phyloP scores from a whole-genome alignment of 2,888 invertebrate genomes.

The Pardosa pseudoannulata region DNA sequence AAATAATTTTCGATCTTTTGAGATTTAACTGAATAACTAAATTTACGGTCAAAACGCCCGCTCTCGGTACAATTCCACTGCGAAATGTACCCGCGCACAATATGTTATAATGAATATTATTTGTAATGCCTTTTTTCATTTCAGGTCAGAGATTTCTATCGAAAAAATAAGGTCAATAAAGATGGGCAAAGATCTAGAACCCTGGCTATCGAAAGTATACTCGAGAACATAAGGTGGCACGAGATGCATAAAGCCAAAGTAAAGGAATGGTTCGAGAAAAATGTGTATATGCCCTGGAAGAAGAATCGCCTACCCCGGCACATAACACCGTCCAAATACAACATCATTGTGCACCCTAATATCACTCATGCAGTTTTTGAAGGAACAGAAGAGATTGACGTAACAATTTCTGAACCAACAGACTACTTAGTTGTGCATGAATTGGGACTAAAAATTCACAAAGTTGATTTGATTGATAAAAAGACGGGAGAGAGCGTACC shows the following conservation, averaged over 20 bases:
- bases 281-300: slow-evolving; percentile 62
- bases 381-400: slow-evolving; percentile 80
- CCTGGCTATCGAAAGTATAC: slow-evolving; percentile 86
- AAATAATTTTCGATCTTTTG: too few species aligned
- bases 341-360: slow-evolving; percentile 83
- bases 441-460: slow-evolving; percentile 81
- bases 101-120: too few species aligned
- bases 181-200: slow-evolving; percentile 86
- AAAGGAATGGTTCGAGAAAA: slow-evolving; percentile 81
- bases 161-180: slow-evolving; percentile 88
- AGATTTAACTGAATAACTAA: too few species aligned
- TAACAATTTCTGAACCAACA: slow-evolving; percentile 76
- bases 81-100: too few species aligned
- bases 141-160: slow-evolving; percentile 87
- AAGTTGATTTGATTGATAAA: slow-evolving; percentile 76
- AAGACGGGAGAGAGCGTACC: background rate
- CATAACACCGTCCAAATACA: slow-evolving; percentile 83
- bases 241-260: slow-evolving; percentile 81
- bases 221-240: slow-evolving; percentile 89
- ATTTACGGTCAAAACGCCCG: too few species aligned
- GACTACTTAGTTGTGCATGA: slow-evolving; percentile 81
- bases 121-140: slow-evolving; percentile 71
- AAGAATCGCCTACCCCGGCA: slow-evolving; percentile 81
- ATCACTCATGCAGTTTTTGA: slow-evolving; percentile 80
- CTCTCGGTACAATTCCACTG: too few species aligned